phyloP scores from a whole-genome alignment of 1,140 invertebrate species.

The Conopomorpha cramerella region DNA sequence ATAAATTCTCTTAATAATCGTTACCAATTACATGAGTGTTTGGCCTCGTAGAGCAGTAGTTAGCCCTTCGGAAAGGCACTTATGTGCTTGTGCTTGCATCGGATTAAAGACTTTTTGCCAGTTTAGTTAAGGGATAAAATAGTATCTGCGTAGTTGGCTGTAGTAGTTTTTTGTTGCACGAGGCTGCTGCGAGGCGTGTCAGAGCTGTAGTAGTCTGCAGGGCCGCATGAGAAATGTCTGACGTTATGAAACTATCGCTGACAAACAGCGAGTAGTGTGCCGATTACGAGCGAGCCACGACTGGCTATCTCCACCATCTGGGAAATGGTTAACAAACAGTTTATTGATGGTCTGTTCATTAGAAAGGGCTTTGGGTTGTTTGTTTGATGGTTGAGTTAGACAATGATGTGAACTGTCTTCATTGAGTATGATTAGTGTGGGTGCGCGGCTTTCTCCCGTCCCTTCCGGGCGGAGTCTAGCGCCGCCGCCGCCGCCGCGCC shows the following conservation, averaged over 20 bases:
- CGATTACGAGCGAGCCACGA: constrained; percentile 2
- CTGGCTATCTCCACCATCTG: no score
- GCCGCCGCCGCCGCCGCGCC: not conserved
- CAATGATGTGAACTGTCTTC: no score
- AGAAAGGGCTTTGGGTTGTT: no score
- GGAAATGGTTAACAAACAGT: no score
- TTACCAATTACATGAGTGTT: constrained; percentile 44
- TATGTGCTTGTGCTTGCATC: constrained; percentile 14
- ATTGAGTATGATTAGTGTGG: no score
- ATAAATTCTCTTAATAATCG: constrained; percentile 51
- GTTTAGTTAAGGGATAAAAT: constrained; percentile 27
- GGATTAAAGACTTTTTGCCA: constrained; percentile 34
- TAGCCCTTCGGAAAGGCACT: constrained; percentile 20
- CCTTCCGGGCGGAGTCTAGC: not conserved
- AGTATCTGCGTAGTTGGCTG: no score
- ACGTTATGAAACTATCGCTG: constrained; percentile 30
- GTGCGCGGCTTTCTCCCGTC: no score
- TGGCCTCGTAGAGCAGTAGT: constrained; percentile 25
- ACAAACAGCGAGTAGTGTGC: constrained; percentile 16
- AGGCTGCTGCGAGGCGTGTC: no score
- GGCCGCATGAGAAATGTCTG: constrained; percentile 18
- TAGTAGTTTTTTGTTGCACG: no score
- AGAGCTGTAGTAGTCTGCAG: no score
- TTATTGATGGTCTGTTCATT: no score
- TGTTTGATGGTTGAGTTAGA: no score